These are phyloP conservation scores for Apostichopus leukothele DNA, from an alignment of 53 echinoderm and acorn worm genomes.

Conservation along the genomic window DNA sequence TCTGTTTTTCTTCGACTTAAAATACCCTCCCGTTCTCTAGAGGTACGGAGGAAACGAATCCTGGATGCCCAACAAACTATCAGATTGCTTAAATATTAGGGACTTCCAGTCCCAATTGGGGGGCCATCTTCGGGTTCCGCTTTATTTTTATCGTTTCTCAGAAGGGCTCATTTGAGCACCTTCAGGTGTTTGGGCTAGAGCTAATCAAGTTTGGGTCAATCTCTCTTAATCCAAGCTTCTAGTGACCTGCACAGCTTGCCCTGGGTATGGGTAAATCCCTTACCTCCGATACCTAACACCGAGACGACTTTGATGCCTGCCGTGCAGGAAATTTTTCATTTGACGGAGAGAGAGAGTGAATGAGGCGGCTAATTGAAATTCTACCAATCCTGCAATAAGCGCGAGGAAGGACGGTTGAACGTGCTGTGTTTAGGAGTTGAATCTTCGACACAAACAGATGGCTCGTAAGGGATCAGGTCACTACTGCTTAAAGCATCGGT, in stretches of 20 bases:
- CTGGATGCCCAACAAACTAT: slow-evolving; percentile 23
- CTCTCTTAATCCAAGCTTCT: slow-evolving; percentile 8
- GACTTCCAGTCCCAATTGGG: slow-evolving; percentile 19
- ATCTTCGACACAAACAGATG: neutral
- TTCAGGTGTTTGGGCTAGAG: slow-evolving; percentile 25
- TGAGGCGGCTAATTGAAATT: slow-evolving; percentile 34
- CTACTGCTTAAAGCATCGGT: too few relatives aligned
- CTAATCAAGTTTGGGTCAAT: slow-evolving; percentile 44
- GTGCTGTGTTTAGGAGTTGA: neutral
- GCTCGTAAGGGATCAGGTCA: too few relatives aligned
- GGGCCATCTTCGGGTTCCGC: neutral
- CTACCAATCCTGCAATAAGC: slow-evolving; percentile 10
- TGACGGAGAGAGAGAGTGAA: slow-evolving; percentile 1
- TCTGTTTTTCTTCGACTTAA: slow-evolving; percentile 15
- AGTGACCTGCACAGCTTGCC: neutral
- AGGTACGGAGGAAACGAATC: slow-evolving; percentile 11
- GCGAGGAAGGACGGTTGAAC: neutral
- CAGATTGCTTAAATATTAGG: slow-evolving; percentile 38
- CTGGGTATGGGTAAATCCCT: neutral
- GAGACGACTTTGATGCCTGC: neutral
- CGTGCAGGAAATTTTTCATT: slow-evolving; percentile 8
- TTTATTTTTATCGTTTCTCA: neutral
- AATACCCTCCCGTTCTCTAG: slow-evolving; percentile 19
- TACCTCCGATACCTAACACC: neutral
- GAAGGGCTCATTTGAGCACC: slow-evolving; percentile 5